A percentile compares a stretch with the other conserved stretches of the same genome.
phyloP scores from a whole-genome alignment of 2,797 vertebrate species.

The Dromococcyx pavoninus region DNA sequence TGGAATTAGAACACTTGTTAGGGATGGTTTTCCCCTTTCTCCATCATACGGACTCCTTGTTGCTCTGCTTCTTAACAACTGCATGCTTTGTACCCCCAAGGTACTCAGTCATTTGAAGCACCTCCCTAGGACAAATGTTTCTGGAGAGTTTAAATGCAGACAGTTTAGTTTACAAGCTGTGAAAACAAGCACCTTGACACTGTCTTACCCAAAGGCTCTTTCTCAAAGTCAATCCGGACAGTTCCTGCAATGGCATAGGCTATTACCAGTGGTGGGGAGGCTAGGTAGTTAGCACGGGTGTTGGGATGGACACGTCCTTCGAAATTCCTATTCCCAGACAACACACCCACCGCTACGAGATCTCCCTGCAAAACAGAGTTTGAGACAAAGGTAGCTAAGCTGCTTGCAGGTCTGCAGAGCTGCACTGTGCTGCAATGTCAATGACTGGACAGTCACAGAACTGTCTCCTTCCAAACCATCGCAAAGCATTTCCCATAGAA shows the following conservation, averaged over 20 bases:
- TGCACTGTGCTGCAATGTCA: not conserved
- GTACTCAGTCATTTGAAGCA: not conserved
- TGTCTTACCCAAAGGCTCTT: constrained; percentile 87
- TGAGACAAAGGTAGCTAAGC: not conserved
- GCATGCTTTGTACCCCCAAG: not conserved
- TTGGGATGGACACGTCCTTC: constrained; percentile 97
- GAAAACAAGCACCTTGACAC: not conserved
- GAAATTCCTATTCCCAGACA: constrained; percentile 97
- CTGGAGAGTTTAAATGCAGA: not conserved
- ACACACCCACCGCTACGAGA: constrained; percentile 89
- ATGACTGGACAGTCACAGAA: not conserved
- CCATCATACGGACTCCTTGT: not conserved
- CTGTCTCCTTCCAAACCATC: not conserved
- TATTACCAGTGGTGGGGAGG: constrained; percentile 93
- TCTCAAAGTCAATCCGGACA: constrained; percentile 90
- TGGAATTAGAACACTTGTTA: not conserved
- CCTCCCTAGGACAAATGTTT: not conserved
- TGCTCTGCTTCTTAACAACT: not conserved
- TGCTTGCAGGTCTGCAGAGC: not conserved
- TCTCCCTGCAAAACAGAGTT: constrained; percentile 81
- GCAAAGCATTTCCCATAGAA: not conserved
- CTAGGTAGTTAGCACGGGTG: constrained; percentile 95
- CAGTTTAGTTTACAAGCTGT: not conserved
- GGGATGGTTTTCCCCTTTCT: not conserved
- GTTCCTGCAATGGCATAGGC: constrained; percentile 96